phyloP scores from a whole-genome alignment of 2,888 invertebrate species.

The Drosophila paranaensis region DNA sequence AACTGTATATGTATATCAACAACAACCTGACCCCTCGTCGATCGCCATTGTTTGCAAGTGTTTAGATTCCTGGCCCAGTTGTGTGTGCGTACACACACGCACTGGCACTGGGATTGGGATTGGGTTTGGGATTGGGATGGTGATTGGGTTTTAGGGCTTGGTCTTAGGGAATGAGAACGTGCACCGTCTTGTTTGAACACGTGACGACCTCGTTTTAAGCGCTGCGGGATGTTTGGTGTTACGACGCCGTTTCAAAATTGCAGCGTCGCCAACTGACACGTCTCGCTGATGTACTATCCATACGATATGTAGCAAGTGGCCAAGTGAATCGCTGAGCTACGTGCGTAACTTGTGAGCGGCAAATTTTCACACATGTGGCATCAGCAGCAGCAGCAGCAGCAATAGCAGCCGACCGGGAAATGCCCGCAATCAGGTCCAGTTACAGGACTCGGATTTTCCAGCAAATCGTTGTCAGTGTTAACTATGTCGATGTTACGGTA shows the following conservation, averaged over 20 bases:
- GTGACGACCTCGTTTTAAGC: conserved; percentile 73
- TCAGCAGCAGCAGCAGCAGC: conserved; percentile 4
- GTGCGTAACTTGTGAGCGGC: conserved; percentile 58
- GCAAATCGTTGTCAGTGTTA: conserved; percentile 42
- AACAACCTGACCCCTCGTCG: conserved; percentile 71
- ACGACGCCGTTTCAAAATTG: conserved; percentile 52
- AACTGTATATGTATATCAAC: conserved; percentile 46
- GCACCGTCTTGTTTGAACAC: conserved; percentile 70
- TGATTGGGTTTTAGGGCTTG: conserved; percentile 15
- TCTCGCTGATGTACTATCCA: conserved; percentile 32
- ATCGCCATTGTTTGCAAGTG: conserved; percentile 57
- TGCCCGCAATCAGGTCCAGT: conserved; percentile 62
- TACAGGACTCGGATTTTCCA: conserved; percentile 55
- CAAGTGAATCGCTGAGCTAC: conserved; percentile 17
- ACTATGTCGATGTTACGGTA: conserved; percentile 62
- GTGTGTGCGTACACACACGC: conserved; percentile 52
- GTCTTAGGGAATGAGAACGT: conserved; percentile 27
- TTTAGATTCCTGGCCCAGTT: conserved; percentile 51
- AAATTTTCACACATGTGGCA: conserved; percentile 69
- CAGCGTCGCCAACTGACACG: conserved; percentile 60
- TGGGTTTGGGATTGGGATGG: conserved; percentile 12
- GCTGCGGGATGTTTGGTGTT: conserved; percentile 58
- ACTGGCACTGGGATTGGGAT: conserved; percentile 12
- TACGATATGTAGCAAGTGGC: conserved; percentile 47
- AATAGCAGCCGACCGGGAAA: conserved; percentile 41